Conservation (phyloP, 2,797 vertebrate species). For the Melanotaenia boesemani region DNA sequence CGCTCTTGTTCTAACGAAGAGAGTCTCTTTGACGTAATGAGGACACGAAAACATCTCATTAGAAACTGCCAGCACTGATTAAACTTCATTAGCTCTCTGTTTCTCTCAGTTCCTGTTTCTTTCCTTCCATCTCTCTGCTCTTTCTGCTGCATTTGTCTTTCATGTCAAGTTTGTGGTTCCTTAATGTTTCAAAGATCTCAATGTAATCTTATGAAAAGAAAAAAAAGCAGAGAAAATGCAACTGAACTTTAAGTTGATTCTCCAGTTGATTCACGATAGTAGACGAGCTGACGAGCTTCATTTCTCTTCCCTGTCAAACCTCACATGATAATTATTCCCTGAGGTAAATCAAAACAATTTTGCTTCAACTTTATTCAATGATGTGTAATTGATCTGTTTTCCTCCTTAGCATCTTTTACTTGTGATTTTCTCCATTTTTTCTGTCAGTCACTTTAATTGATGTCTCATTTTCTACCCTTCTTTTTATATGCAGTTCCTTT, state of each 20-base stretch:
- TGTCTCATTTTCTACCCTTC: background rate
- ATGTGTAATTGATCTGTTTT: background rate
- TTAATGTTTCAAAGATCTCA: constrained; percentile 4
- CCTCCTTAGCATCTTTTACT: background rate
- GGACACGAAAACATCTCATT: constrained; percentile 64
- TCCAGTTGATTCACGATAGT: background rate
- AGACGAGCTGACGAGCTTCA: background rate
- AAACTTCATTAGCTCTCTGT: constrained; percentile 50
- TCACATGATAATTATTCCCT: background rate
- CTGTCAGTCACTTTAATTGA: background rate
- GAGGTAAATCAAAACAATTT: constrained; percentile 2
- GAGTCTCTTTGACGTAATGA: constrained; percentile 63
- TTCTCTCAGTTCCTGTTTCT: constrained; percentile 3
- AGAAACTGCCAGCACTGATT: constrained; percentile 56
- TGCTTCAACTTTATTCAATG: background rate
- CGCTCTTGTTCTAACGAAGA: constrained; percentile 20
- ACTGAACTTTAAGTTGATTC: background rate
- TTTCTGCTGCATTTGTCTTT: background rate
- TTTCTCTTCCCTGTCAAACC: background rate
- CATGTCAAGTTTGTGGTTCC: background rate
- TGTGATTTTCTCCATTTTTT: background rate
- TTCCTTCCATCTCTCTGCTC: background rate
- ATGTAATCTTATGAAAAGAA: background rate
- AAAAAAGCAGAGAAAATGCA: background rate
- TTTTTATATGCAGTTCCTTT: background rate